Evolutionary conservation across 2,888 invertebrate genomes (phyloP), one percentile per base, ranked within the genome.

Genomic region (Lasius platythorax): DNA sequence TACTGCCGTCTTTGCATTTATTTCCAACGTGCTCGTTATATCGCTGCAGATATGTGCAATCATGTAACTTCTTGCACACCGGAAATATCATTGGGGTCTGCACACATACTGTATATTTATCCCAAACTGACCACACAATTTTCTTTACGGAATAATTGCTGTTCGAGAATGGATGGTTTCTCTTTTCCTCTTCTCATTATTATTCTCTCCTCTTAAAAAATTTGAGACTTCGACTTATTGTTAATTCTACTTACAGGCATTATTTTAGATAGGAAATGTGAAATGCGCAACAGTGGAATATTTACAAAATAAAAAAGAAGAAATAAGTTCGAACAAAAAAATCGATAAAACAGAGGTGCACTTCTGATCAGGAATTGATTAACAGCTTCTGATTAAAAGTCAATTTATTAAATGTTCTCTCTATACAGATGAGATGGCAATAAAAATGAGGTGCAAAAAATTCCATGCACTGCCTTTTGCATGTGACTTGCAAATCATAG

Each of bases 31-130:
- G 28, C 3, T 75, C 11, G 11, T 64, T 50, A 23, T 11, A 33
- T 46, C 23, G 12, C 11, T 46, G 33, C 15, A 75, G 33, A 46
- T 15, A 75, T 64, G 30, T 23, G 15, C n/a, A 30, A 50, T 53
- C n/a, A 53, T 23, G 18, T 18, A n/a, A 12, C 53, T 28, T 30
- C 28, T 66, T 28, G 3, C 64, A 64, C 33, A 76, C 50, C 76
- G 76, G 76, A 76, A 76, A 66, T 76, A 40, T 28, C 66, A 37
- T 66, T 50, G 23, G n/a, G 2, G 11, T 64, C 11, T 15, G 50
- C 18, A 15, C 9, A 3, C n/a, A 5, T 75, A 76, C 12, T 53
- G 12, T 76, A 18, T 66, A 66, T 53, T 76, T 76, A 23, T n/a
- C 43, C 1, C 30, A 64, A 63, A 63, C 23, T 64, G 50, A 66